phyloP scores from a whole-genome alignment of 2,113 vertebrate species.

The Caranx melampygus region DNA sequence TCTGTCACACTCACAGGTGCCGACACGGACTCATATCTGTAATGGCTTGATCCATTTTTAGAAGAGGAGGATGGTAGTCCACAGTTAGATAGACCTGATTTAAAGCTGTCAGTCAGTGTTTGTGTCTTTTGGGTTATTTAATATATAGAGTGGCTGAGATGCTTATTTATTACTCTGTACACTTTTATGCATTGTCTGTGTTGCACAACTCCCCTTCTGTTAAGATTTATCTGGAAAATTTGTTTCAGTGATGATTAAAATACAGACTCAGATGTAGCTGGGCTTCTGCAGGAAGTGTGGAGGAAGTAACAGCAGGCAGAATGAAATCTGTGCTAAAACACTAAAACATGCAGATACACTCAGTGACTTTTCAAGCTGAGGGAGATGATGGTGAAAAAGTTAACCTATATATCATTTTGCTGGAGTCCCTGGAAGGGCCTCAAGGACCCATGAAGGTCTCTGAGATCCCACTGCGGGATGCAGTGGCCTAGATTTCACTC shows the following conservation, averaged over 20 bases:
- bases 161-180: background rate
- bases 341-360: background rate
- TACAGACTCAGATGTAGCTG: background rate
- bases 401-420: constrained; percentile 51
- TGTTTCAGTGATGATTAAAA: background rate
- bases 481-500: constrained; percentile 56
- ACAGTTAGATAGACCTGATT: background rate
- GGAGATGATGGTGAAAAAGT: constrained; percentile 20
- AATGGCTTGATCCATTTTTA: background rate
- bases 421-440: constrained; percentile 35
- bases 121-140: no score
- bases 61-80: background rate
- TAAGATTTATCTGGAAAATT: background rate
- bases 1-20: background rate
- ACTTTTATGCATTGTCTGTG: background rate
- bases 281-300: background rate
- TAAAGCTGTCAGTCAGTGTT: background rate
- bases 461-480: constrained; percentile 41
- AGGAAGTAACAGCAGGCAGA: background rate
- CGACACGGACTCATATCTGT: background rate
- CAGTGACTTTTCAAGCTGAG: constrained; percentile 4
- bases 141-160: background rate
- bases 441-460: constrained; percentile 62
- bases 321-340: background rate
- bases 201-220: background rate